phyloP scores from a whole-genome alignment of 1,140 invertebrate genomes.

The Drosophila yakuba region DNA sequence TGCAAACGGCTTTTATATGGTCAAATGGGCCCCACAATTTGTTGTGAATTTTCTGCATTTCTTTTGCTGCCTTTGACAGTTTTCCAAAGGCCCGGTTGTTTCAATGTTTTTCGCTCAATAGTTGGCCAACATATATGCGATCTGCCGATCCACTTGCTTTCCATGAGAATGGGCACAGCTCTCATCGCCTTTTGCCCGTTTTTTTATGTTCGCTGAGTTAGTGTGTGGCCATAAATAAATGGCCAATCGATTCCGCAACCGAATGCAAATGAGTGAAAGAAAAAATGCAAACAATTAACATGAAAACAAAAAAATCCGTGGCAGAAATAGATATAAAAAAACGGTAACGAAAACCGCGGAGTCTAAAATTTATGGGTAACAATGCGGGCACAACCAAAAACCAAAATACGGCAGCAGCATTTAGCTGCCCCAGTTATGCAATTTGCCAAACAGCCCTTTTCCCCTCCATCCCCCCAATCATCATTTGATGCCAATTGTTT shows the following conservation, averaged over 20 bases:
- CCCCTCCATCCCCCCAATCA: not conserved
- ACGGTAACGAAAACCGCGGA: conserved; percentile 46
- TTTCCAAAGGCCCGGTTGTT: conserved; percentile 23
- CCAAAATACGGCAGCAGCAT: conserved; percentile 50
- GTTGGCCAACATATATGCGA: not conserved
- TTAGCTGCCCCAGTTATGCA: conserved; percentile 68
- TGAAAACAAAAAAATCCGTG: conserved; percentile 19
- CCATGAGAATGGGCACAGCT: conserved; percentile 60
- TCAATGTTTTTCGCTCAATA: conserved; percentile 24
- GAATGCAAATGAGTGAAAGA: conserved; percentile 78
- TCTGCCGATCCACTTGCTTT: conserved; percentile 37
- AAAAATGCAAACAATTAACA: conserved; percentile 73
- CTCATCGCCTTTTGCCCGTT: conserved; percentile 7
- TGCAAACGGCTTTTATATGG: conserved; percentile 32
- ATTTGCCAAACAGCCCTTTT: conserved; percentile 29
- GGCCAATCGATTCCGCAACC: conserved; percentile 76
- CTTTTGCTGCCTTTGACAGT: conserved; percentile 36
- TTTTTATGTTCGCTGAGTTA: conserved; percentile 21
- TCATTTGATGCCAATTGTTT: conserved; percentile 63
- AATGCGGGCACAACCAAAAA: conserved; percentile 33
- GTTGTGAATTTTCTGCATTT: conserved; percentile 37
- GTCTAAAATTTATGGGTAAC: conserved; percentile 75
- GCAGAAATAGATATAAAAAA: conserved; percentile 37
- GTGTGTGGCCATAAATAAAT: conserved; percentile 63
- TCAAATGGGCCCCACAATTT: conserved; percentile 48